Percentiles rank a stretch among this genome's conserved stretches.
Conservation (phyloP, 2,888 invertebrate genomes). For the Sesamia inferens region DNA sequence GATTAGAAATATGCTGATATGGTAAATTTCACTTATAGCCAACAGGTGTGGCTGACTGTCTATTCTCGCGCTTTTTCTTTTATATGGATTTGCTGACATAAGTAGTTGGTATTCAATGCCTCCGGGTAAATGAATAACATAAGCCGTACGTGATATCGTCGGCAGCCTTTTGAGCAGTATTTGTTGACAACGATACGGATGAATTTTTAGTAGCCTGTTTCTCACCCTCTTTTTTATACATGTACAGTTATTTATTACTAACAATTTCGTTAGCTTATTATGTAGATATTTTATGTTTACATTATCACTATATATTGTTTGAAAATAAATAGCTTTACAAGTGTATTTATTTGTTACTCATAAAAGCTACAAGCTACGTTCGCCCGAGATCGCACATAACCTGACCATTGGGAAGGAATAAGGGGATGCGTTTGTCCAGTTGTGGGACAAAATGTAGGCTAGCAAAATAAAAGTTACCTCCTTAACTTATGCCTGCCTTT, state of each 20-base stretch:
- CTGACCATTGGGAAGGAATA: too few relatives aligned
- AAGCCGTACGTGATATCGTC: neutral
- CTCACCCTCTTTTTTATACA: neutral
- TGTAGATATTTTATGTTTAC: too few relatives aligned
- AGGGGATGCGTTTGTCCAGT: too few relatives aligned
- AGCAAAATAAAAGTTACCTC: too few relatives aligned
- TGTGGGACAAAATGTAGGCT: too few relatives aligned
- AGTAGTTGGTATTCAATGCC: neutral
- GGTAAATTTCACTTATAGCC: neutral
- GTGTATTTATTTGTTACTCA: neutral
- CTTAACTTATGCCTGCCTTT: too few relatives aligned
- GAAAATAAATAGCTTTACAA: neutral
- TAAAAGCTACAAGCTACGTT: neutral
- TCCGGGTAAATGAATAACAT: neutral
- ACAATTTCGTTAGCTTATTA: neutral
- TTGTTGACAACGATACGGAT: neutral
- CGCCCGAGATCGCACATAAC: too few relatives aligned
- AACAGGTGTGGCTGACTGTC: slow-evolving; percentile 19
- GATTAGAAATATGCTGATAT: slow-evolving; percentile 13
- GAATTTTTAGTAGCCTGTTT: neutral
- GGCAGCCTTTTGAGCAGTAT: neutral
- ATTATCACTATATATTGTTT: neutral
- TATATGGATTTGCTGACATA: neutral
- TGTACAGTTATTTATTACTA: neutral
- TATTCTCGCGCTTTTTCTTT: slow-evolving; percentile 11